Evolutionary conservation across 2,888 invertebrate genomes (phyloP).

Genomic region (Cheilosia vulpina): DNA sequence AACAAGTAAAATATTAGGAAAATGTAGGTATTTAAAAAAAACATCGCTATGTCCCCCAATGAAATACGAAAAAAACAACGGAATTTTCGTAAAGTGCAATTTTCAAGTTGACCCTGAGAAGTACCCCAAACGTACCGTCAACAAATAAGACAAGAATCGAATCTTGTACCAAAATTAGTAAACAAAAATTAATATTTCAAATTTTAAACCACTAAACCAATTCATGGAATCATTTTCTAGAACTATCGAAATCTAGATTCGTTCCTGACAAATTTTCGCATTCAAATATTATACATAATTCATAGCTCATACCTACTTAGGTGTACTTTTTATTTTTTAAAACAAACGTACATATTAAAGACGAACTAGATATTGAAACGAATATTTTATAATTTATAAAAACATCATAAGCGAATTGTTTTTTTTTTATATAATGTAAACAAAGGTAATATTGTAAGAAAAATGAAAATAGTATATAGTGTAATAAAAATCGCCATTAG

Average conservation of each 20-base stretch:
- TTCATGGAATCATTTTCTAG: slow-evolving; percentile 35
- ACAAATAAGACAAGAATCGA: slow-evolving; percentile 16
- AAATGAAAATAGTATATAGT: slow-evolving; percentile 44
- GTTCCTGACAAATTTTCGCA: slow-evolving; percentile 62
- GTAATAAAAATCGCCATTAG: slow-evolving; percentile 74
- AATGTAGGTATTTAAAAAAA: slow-evolving; percentile 61
- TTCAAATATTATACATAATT: slow-evolving; percentile 43
- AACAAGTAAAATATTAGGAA: slow-evolving; percentile 69
- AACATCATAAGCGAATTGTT: slow-evolving; percentile 68
- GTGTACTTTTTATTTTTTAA: slow-evolving; percentile 30
- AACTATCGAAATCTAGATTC: slow-evolving; percentile 55
- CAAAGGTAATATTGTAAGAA: slow-evolving; percentile 61
- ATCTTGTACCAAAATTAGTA: slow-evolving; percentile 36
- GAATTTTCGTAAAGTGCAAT: slow-evolving; percentile 37
- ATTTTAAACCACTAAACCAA: slow-evolving; percentile 24
- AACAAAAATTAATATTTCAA: slow-evolving; percentile 29
- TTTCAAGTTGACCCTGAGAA: slow-evolving; percentile 42
- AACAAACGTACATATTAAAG: slow-evolving; percentile 65
- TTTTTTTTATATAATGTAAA: slow-evolving; percentile 63
- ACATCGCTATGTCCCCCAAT: slow-evolving; percentile 23
- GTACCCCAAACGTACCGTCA: slow-evolving; percentile 41
- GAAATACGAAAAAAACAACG: slow-evolving; percentile 18
- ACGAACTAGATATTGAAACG: slow-evolving; percentile 69
- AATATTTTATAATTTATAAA: slow-evolving; percentile 37
- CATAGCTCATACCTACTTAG: slow-evolving; percentile 49